Conservation (phyloP, 2,888 invertebrate species). For the Teleogryllus oceanicus region DNA sequence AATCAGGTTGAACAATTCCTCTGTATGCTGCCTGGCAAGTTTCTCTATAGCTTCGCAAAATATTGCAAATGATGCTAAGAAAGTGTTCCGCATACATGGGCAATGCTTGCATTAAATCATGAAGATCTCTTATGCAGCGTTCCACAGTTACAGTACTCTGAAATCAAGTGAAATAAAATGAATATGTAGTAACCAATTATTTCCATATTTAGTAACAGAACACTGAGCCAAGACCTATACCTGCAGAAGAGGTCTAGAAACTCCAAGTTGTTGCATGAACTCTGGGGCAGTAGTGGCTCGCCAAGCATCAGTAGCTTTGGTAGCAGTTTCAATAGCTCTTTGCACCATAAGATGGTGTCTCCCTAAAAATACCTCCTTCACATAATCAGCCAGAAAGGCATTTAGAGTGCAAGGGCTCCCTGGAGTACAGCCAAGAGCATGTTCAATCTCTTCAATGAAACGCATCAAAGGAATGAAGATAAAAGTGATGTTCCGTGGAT, state of each 20-base stretch:
- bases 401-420: constrained; percentile 69
- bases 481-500: constrained; percentile 69
- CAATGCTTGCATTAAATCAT: constrained; percentile 64
- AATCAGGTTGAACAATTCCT: constrained; percentile 72
- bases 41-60: constrained; percentile 69
- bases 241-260: constrained; percentile 63
- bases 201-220: no score
- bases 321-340: constrained; percentile 65
- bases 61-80: constrained; percentile 66
- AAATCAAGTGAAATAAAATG: constrained; percentile 40
- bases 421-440: constrained; percentile 49
- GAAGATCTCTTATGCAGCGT: constrained; percentile 62
- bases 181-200: not conserved
- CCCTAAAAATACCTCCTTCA: constrained; percentile 80
- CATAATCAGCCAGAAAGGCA: constrained; percentile 80
- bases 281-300: constrained; percentile 69
- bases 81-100: constrained; percentile 73
- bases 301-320: constrained; percentile 76
- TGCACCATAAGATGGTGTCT: constrained; percentile 65
- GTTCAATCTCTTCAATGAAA: constrained; percentile 82
- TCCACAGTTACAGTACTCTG: constrained; percentile 72
- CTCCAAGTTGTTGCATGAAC: constrained; percentile 59
- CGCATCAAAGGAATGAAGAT: constrained; percentile 78
- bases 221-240: constrained; percentile 44
- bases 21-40: constrained; percentile 71